These are phyloP conservation scores for Drosophila neonasuta DNA, from an alignment of 2,888 invertebrate species.

Conservation along the genomic window DNA sequence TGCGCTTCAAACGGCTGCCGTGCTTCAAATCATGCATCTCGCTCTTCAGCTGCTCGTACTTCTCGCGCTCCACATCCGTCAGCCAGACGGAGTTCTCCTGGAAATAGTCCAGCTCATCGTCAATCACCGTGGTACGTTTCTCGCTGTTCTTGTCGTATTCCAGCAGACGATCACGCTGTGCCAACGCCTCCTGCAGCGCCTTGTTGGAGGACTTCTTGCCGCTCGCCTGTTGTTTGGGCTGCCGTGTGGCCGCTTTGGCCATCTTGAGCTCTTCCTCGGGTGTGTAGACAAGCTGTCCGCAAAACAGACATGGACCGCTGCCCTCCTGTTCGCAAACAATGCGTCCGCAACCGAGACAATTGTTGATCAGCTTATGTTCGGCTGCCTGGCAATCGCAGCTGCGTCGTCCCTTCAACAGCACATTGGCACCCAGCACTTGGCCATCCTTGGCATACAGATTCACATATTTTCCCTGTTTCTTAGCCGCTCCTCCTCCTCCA, in stretches of 20 bases:
- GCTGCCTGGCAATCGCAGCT: slow-evolving; percentile 96
- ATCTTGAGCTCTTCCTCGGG: slow-evolving; percentile 88
- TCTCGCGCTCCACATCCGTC: slow-evolving; percentile 86
- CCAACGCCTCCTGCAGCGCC: slow-evolving; percentile 88
- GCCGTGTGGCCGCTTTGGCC: slow-evolving; percentile 65
- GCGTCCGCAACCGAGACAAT: slow-evolving; percentile 96
- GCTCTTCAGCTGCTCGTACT: slow-evolving; percentile 86
- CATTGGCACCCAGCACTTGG: slow-evolving; percentile 83
- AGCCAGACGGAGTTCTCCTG: slow-evolving; percentile 91
- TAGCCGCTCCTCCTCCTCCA: slow-evolving; percentile 68
- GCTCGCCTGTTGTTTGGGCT: slow-evolving; percentile 80
- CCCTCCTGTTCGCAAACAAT: slow-evolving; percentile 98
- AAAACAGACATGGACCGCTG: slow-evolving; percentile 97
- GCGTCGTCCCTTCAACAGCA: slow-evolving; percentile 88
- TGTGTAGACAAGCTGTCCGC: slow-evolving; percentile 92
- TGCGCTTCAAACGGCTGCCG: slow-evolving; percentile 86
- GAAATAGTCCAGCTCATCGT: slow-evolving; percentile 97
- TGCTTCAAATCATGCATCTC: slow-evolving; percentile 87
- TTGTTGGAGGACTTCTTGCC: slow-evolving; percentile 84
- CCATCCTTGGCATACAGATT: slow-evolving; percentile 90
- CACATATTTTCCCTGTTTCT: slow-evolving; percentile 88
- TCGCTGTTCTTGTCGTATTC: slow-evolving; percentile 92
- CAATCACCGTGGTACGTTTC: slow-evolving; percentile 83
- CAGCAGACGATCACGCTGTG: slow-evolving; percentile 90
- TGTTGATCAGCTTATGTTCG: slow-evolving; percentile 94